These are phyloP conservation scores for Parauchenoglanis ngamensis DNA, from an alignment of 2,797 vertebrate genomes.

Conservation along the genomic window DNA sequence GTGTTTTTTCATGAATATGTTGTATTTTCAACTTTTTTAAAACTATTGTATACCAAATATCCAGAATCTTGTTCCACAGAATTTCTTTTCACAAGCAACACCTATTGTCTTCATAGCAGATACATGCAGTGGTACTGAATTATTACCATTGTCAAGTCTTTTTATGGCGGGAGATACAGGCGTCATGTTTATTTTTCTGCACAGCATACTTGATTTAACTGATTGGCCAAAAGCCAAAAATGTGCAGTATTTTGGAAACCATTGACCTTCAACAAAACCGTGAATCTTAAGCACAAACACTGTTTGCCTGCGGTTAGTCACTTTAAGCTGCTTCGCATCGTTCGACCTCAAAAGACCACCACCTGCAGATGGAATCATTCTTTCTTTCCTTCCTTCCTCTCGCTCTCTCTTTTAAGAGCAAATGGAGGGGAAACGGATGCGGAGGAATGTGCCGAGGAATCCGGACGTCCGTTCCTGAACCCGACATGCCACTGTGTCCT, in stretches of 20 bases:
- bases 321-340: conserved; percentile 37
- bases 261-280: neutral
- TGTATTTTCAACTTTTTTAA: neutral
- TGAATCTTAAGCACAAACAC: conserved; percentile 15
- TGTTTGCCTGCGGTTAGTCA: conserved; percentile 18
- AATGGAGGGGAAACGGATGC: conserved; percentile 25
- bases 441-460: conserved; percentile 50
- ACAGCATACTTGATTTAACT: neutral
- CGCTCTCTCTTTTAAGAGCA: conserved; percentile 10
- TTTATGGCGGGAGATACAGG: neutral
- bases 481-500: neutral
- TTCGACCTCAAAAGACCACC: conserved; percentile 41
- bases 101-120: neutral
- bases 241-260: conserved; percentile 7
- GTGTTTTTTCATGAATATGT: neutral
- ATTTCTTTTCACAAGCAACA: neutral
- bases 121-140: neutral
- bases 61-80: neutral
- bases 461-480: conserved; percentile 27
- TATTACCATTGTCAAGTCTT: neutral
- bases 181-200: neutral
- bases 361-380: conserved; percentile 37
- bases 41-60: neutral
- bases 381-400: conserved; percentile 23
- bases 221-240: neutral